Base-by-base conservation (phyloP, 2,797 vertebrate genomes). In the Euphonia xanthogaster region DNA sequence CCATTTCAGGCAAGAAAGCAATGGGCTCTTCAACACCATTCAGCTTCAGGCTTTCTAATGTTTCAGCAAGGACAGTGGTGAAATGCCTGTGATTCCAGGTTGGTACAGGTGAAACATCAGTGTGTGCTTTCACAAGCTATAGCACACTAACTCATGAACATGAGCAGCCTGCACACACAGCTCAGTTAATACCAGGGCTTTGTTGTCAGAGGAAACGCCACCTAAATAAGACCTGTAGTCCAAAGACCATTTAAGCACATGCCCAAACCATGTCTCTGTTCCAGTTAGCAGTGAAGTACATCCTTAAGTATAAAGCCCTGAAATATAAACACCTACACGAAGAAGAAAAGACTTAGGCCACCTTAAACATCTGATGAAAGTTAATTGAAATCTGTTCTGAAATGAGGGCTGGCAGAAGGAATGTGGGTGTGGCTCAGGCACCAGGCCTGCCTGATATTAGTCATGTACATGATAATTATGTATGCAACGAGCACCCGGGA, bases 301-400 rank as follows among this genome's bases (percentile, higher is more conserved):
- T 70, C 55, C 80, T 92, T 81, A 51, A 86, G 31, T 14, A 40
- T 31, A 71, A 67, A 66, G 45, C 77, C 61, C 40, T 68, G 89
- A 83, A 89, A 89, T 67, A 47, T 50, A 53, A 89, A 91, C 89
- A 82, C 87, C 87, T 71, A 92, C 75, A 48, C 81, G 28, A 44
- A 89, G 88, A 88, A 81, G 71, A 73, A 60, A 91, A 89, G 7
- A 18, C 57, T 85, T 28, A 28, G 61, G 68, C 72, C 81, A 94
- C 72, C 85, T 94, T 91, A 94, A 95, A 54, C 45, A 47, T 86
- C 81, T 94, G 84, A 94, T 94, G 87, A 80, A 80, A 95, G 48
- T 79, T 74, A 88, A 93, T 86, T 93, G 87, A 91, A 93, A 90
- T 93, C 87, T 90, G 85, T 74, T 94, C 81, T 47, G 70, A 94